Base-by-base conservation (phyloP, 2,797 vertebrate genomes). In the Erpetoichthys calabaricus region DNA sequence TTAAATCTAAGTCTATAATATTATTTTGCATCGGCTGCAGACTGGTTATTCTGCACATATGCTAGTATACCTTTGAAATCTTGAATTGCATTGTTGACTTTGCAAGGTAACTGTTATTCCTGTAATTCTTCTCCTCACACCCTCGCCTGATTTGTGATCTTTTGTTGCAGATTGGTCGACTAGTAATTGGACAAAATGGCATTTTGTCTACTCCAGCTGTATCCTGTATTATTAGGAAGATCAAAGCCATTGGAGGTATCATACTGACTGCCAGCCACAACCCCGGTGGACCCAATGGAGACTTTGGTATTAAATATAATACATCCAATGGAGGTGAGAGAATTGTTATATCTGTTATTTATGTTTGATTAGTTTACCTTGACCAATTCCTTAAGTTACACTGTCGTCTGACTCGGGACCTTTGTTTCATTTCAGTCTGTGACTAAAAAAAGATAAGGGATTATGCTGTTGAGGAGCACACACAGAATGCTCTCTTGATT, bases 221-320 rank as follows among this genome's bases (percentile, higher is more conserved):
- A 57, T 99, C 96, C 76, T 97, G 94, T 78, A 86, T 97, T 75
- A 97, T 99, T 79, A 86, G 96, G 62, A 94, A 97, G 75, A 83
- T 87, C 63, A 91, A 95, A 74, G 94, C 94, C 10, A 86, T 98
- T 0, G 96, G 96, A 1, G 96, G 94, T 47, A 98, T 99, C 69
- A 98, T 99, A 69, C 79, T 99, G 60, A 99, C 96, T 0, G 95
- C 94, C 71, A 97, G 94, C 68, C 94, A 98, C 80, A 98, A 98
- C 73, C 95, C 94, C 0, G 94, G 96, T 1, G 96, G 96, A 6
- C 92, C 96, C 67, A 86, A 62, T 59, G 96, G 96, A 60, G 94
- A 98, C 69, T 98, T 99, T 66, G 96, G 96, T 66, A 99, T 99
- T 68, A 98, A 99, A 59, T 99, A 90, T 74, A 99, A 98, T 70